phyloP scores from a whole-genome alignment of 1,140 invertebrate species.

The Zaprionus taronus region DNA sequence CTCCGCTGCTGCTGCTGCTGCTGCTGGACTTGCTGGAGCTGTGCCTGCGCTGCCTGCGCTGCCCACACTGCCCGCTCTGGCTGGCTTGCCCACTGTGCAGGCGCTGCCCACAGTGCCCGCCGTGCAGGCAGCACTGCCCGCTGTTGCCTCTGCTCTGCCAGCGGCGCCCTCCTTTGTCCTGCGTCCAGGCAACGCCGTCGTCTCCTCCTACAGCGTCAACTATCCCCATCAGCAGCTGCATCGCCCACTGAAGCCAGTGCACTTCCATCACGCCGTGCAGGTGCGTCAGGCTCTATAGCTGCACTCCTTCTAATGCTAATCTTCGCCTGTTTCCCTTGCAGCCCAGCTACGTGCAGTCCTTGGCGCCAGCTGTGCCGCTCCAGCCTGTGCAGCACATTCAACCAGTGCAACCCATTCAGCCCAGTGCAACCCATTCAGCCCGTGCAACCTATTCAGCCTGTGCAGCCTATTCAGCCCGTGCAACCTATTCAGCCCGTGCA shows the following conservation, averaged over 20 bases:
- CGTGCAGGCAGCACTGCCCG: neutral
- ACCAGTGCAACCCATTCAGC: conserved; percentile 54
- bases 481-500: conserved; percentile 37
- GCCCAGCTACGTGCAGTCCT: conserved; percentile 58
- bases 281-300: conserved; percentile 15
- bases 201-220: conserved; percentile 79
- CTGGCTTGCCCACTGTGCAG: conserved; percentile 1
- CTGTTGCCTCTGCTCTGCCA: conserved; percentile 13
- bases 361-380: conserved; percentile 22
- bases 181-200: conserved; percentile 72
- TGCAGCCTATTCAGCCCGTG: conserved; percentile 41
- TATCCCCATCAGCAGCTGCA: conserved; percentile 75
- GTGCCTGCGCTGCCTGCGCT: neutral
- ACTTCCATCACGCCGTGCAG: conserved; percentile 69
- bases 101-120: conserved; percentile 15
- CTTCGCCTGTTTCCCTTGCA: conserved; percentile 5
- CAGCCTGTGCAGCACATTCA: conserved; percentile 51
- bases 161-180: conserved; percentile 59
- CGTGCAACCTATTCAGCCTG: conserved; percentile 36
- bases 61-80: conserved; percentile 35
- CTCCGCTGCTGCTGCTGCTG: conserved; percentile 27
- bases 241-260: conserved; percentile 61
- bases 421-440: conserved; percentile 53
- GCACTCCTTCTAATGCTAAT: neutral
- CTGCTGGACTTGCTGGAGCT: neutral